phyloP scores from a whole-genome alignment of 2,113 vertebrate genomes.

The Trogon melanurus region DNA sequence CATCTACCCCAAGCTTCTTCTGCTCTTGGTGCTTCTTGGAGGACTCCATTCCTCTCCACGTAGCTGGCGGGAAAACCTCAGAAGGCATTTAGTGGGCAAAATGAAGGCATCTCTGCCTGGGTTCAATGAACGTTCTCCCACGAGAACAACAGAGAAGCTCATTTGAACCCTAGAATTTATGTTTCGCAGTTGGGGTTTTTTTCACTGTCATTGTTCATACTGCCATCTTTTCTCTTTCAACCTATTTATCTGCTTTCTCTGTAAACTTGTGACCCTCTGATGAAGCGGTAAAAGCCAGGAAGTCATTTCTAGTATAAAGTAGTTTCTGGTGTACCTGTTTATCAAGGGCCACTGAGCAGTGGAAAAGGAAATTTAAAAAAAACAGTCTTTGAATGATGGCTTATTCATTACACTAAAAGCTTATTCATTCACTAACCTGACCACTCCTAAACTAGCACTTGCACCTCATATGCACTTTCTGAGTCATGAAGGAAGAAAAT shows the following conservation, averaged over 20 bases:
- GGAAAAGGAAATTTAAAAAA: background rate
- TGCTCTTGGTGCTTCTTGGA: background rate
- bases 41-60: accelerated
- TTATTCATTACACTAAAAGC: background rate
- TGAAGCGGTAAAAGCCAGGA: background rate
- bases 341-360: background rate
- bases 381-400: background rate
- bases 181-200: background rate
- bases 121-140: background rate
- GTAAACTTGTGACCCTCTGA: background rate
- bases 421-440: background rate
- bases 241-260: background rate
- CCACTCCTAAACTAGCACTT: background rate
- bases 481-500: background rate
- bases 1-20: background rate
- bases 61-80: background rate
- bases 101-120: background rate
- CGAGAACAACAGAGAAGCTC: background rate
- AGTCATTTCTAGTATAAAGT: background rate
- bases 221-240: background rate
- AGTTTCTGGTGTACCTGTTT: background rate
- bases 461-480: background rate
- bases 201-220: background rate
- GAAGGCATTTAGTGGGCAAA: background rate
- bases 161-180: background rate